phyloP scores from a whole-genome alignment of 1,140 invertebrate species.

The Leptinotarsa undecemlineata region DNA sequence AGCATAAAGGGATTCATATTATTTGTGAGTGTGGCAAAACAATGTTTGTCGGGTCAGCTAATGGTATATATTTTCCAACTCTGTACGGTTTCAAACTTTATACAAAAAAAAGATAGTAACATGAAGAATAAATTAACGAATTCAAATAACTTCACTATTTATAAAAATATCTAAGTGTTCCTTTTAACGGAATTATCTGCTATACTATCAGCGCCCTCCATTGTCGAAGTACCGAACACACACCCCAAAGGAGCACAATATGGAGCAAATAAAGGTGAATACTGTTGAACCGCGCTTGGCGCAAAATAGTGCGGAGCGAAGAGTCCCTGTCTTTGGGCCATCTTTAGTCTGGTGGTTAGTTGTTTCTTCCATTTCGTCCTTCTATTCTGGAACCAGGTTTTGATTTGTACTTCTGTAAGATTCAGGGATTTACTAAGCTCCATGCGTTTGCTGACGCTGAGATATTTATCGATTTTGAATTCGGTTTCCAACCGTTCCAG shows the following conservation, averaged over 20 bases:
- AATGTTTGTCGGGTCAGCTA: too few species aligned
- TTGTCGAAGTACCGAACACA: slow-evolving; percentile 57
- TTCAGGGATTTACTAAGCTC: slow-evolving; percentile 86
- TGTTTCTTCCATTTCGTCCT: slow-evolving; percentile 97
- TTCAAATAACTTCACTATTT: not conserved
- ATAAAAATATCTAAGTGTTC: not conserved
- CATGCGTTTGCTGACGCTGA: slow-evolving; percentile 93
- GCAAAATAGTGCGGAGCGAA: slow-evolving; percentile 73
- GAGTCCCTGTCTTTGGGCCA: slow-evolving; percentile 82
- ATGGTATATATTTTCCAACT: too few species aligned
- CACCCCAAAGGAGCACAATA: slow-evolving; percentile 61
- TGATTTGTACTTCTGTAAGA: slow-evolving; percentile 94
- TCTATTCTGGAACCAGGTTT: slow-evolving; percentile 94
- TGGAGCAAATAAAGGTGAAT: slow-evolving; percentile 61
- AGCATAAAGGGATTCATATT: too few species aligned
- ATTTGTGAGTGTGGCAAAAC: too few species aligned
- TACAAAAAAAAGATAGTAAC: too few species aligned
- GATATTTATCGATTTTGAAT: slow-evolving; percentile 93
- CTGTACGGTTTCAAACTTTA: too few species aligned
- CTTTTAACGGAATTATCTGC: not conserved
- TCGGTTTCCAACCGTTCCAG: slow-evolving; percentile 87
- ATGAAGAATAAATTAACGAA: too few species aligned
- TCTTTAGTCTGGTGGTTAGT: slow-evolving; percentile 82
- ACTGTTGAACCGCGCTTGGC: slow-evolving; percentile 61
- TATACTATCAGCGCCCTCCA: not conserved